Percentiles rank a stretch among this genome's conserved stretches.
These are phyloP conservation scores for Aethes cnicana DNA, from an alignment of 2,888 invertebrate species.

Conservation along the genomic window DNA sequence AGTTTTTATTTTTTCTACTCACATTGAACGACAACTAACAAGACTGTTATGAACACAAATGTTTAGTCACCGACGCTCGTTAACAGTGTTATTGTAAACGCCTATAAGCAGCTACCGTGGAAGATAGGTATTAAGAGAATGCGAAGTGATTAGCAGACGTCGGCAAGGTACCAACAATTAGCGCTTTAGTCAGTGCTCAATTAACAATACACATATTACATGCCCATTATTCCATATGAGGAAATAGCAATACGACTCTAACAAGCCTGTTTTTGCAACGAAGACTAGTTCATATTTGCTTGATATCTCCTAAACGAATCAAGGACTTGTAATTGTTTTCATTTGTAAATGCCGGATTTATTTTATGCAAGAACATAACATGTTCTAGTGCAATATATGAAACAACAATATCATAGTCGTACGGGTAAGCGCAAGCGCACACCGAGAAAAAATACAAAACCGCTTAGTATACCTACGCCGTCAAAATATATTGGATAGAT, in stretches of 20 bases:
- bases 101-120: constrained; percentile 18
- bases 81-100: constrained; percentile 21
- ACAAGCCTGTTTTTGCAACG: constrained; percentile 35
- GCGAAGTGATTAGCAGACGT: constrained; percentile 59
- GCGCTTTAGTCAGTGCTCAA: constrained; percentile 52
- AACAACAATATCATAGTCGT: not conserved
- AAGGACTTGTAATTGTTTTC: no score
- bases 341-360: not conserved
- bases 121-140: constrained; percentile 49
- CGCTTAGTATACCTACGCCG: no score
- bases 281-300: constrained; percentile 15
- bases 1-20: constrained; percentile 15
- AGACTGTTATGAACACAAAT: constrained; percentile 12
- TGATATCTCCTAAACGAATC: constrained; percentile 17
- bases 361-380: no score
- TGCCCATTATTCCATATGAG: constrained; percentile 42
- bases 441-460: not conserved
- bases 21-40: constrained; percentile 13
- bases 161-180: constrained; percentile 58
- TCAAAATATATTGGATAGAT: no score
- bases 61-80: constrained; percentile 24
- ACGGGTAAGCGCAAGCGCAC: not conserved
- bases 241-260: constrained; percentile 50
- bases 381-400: no score
- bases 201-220: constrained; percentile 45